These are phyloP conservation scores for Piprites chloris DNA, from an alignment of 2,113 vertebrate genomes.

Conservation along the genomic window DNA sequence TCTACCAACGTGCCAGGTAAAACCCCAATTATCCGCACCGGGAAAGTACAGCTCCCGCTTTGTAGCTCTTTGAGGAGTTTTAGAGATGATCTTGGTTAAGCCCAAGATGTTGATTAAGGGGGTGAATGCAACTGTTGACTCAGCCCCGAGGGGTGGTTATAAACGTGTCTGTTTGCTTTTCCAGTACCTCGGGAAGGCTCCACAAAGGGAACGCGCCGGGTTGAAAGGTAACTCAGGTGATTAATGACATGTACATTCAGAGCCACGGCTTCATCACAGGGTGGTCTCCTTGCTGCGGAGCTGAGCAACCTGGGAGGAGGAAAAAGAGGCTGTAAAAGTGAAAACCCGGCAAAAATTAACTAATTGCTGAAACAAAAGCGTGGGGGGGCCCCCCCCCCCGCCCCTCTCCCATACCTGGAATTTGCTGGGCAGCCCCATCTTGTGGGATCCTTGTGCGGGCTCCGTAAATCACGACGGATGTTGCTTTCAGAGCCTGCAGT, in stretches of 20 bases:
- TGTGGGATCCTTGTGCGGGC: background rate
- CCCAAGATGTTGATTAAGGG: conserved; percentile 34
- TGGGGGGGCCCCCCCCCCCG: background rate
- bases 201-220: conserved; percentile 33
- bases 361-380: background rate
- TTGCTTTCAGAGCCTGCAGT: background rate
- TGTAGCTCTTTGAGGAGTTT: background rate
- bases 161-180: conserved; percentile 55
- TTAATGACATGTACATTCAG: conserved; percentile 61
- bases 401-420: background rate
- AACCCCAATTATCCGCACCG: background rate
- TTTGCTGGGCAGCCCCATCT: background rate
- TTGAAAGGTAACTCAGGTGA: conserved; percentile 68
- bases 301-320: conserved; percentile 21
- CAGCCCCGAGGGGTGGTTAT: conserved; percentile 42
- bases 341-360: background rate
- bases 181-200: conserved; percentile 13
- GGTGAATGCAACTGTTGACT: conserved; percentile 51
- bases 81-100: conserved; percentile 11
- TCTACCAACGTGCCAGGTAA: background rate
- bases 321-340: background rate
- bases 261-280: conserved; percentile 28
- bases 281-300: conserved; percentile 55
- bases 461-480: background rate
- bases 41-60: background rate